A percentile compares a stretch with the other conserved stretches of the same genome.
Evolutionary conservation across 2,888 invertebrate species (phyloP).

Genomic region (Agrochola macilenta): DNA sequence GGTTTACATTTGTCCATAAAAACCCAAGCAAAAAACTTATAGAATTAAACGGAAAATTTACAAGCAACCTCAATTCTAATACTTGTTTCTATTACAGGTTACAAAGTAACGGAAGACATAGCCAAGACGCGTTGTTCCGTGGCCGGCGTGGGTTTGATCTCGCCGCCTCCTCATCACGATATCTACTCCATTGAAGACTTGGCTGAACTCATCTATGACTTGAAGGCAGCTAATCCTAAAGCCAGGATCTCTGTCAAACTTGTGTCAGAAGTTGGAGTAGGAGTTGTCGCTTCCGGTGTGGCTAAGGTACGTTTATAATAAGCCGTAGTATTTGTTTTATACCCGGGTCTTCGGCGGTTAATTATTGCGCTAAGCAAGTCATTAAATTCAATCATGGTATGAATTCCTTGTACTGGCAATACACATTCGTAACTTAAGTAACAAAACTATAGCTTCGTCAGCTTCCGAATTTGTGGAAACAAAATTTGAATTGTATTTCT

Average conservation of each 20-base stretch:
- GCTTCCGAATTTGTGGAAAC: not conserved
- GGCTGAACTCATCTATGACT: slow-evolving; percentile 99
- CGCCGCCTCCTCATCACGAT: slow-evolving; percentile 99
- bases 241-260: slow-evolving; percentile 99
- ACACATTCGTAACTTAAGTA: not conserved
- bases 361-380: not conserved
- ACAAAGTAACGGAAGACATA: slow-evolving; percentile 98
- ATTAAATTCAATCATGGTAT: not conserved
- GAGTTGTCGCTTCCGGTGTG: slow-evolving; percentile 99
- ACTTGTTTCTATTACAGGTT: slow-evolving; percentile 75
- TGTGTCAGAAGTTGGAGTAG: slow-evolving; percentile 99
- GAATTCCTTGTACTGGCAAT: not conserved
- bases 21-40: not conserved
- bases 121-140: slow-evolving; percentile 98
- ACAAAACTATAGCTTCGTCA: not conserved
- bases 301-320: slow-evolving; percentile 93
- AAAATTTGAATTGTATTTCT: too few relatives aligned
- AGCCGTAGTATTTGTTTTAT: not conserved
- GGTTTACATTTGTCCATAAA: not conserved
- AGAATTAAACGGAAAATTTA: not conserved
- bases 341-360: not conserved
- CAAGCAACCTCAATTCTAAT: not conserved
- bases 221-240: slow-evolving; percentile 98
- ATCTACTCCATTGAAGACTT: slow-evolving; percentile 99
- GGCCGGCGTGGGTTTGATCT: slow-evolving; percentile 98